Evolutionary conservation across 2,113 vertebrate genomes (phyloP), one percentile per base, ranked within the genome.

Genomic region (Sciurus niger): DNA sequence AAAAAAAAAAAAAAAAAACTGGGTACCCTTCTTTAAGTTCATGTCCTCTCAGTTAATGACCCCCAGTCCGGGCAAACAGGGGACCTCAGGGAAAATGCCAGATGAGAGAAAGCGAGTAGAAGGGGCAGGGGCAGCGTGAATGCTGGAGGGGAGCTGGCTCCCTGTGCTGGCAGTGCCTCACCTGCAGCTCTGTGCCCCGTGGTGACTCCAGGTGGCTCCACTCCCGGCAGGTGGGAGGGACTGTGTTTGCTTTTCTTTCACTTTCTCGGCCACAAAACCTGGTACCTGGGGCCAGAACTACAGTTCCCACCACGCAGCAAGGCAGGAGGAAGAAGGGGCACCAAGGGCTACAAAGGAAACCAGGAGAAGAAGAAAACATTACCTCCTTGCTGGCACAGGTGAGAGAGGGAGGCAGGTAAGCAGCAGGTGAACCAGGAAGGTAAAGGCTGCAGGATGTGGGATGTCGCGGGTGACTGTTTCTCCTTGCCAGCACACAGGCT

Each of bases 241-340:
- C 74, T 8, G 85, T 6, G 1, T 34, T 70, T 58, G 3, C 53
- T 58, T 84, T 94, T 82, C 97, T 98, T 98, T 97, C 97, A 34
- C 93, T 98, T 98, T 97, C 96, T 93, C 84, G 68, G 95, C 77
- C n/a, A 30, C 87, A 83, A 3, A 92, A 82, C 78, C 89, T 46
- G 78, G 65, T 94, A 87, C 90, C 96, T 51, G 88, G 51, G 67
- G 83, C 85, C 85, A 32, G 93, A 98, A 98, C 99, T 98, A 98
- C 98, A 98, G 87, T 98, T 99, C 98, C 99, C 99, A 98, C 97
- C 98, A 97, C 98, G 98, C 99, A 98, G 97, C 94, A 97, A 97
- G 98, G 97, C 97, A 94, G 96, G 97, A 98, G 99, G 98, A 98
- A 40, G 98, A 97, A 77, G 90, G 96, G 98, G 99, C 98, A 98